Percentiles rank a stretch among this genome's conserved stretches.
These are phyloP conservation scores for Silvanus unidentatus DNA, from an alignment of 2,888 invertebrate genomes.

Conservation along the genomic window DNA sequence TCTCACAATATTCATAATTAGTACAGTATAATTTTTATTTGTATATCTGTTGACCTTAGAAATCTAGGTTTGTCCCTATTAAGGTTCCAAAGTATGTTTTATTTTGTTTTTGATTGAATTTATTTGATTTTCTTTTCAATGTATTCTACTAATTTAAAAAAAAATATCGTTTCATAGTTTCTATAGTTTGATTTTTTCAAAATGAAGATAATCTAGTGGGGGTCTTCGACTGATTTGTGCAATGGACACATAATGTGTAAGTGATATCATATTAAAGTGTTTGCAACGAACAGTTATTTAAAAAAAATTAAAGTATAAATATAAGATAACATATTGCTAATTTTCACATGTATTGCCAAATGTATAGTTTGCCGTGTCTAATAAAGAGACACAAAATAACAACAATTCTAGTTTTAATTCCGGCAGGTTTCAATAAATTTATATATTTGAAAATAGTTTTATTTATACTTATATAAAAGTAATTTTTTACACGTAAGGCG, in stretches of 20 bases:
- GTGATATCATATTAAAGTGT: conserved; percentile 28
- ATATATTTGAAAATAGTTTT: conserved; percentile 27
- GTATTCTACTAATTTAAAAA: conserved; percentile 5
- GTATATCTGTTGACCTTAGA: background rate
- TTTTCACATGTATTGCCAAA: conserved; percentile 33
- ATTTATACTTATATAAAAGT: background rate
- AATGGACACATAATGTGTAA: conserved; percentile 32
- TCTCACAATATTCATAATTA: conserved; percentile 10
- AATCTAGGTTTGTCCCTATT: conserved; percentile 8
- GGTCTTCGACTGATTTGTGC: conserved; percentile 33
- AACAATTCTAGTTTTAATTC: conserved; percentile 34
- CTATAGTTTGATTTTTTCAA: conserved; percentile 12
- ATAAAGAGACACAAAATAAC: conserved; percentile 22
- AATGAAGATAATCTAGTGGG: conserved; percentile 17
- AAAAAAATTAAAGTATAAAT: background rate
- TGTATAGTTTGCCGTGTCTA: conserved; percentile 33
- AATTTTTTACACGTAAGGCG: conserved; percentile 11
- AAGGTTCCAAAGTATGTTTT: conserved; percentile 12
- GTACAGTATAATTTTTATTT: too few species aligned
- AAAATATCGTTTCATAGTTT: conserved; percentile 11
- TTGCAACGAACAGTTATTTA: conserved; percentile 33
- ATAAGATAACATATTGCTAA: conserved; percentile 15
- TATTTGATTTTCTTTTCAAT: conserved; percentile 9
- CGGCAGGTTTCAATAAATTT: conserved; percentile 37
- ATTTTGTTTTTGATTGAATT: conserved; percentile 6